A percentile compares a stretch with the other conserved stretches of the same genome.
phyloP scores from a whole-genome alignment of 2,888 invertebrate species.

The Cephus sareptanus region DNA sequence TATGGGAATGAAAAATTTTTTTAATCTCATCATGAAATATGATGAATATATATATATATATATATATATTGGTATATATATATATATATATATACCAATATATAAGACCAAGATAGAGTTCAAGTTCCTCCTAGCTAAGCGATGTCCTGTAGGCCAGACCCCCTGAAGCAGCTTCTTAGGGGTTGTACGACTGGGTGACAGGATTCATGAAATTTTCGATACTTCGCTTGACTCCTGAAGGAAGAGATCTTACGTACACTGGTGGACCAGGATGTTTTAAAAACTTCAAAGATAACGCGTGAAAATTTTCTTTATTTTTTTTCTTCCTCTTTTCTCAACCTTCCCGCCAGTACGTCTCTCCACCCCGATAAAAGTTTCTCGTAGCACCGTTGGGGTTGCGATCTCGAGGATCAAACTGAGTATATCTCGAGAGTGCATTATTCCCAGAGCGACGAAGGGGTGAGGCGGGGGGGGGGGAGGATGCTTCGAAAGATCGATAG shows the following conservation, averaged over 20 bases:
- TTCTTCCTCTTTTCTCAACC: no score
- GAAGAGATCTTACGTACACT: no score
- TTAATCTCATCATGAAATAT: no score
- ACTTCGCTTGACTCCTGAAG: conserved; percentile 12
- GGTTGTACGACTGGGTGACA: conserved; percentile 3
- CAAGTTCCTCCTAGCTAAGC: no score
- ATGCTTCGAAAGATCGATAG: conserved; percentile 41
- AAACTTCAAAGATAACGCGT: conserved; percentile 18
- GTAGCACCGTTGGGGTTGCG: conserved; percentile 34
- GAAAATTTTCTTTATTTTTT: not conserved
- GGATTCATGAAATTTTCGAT: conserved; percentile 60
- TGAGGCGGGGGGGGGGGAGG: not conserved
- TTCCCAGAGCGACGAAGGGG: conserved; percentile 44
- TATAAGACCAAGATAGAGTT: no score
- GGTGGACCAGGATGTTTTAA: not conserved
- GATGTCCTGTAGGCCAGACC: no score
- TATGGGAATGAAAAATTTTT: no score
- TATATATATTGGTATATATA: no score
- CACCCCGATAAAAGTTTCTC: conserved; percentile 38
- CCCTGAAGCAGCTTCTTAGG: no score
- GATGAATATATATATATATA: no score
- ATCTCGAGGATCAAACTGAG: conserved; percentile 37
- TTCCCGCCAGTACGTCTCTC: not conserved
- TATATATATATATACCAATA: no score
- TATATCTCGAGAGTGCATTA: conserved; percentile 52